Conservation (phyloP, 2,797 vertebrate species). For the Parauchenoglanis punctatus region DNA sequence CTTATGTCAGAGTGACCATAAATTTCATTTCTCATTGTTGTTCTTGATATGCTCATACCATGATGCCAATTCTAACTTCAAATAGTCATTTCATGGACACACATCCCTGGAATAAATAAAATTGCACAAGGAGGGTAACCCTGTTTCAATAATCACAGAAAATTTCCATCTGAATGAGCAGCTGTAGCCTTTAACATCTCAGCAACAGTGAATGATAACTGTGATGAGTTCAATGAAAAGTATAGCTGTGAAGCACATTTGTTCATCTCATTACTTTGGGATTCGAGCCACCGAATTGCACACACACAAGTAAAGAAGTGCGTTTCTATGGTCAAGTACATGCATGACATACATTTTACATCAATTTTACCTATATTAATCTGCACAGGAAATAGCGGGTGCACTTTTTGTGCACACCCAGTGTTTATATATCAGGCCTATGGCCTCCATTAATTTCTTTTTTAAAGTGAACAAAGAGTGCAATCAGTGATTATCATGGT, state of each 20-base stretch:
- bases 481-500: conserved; percentile 36
- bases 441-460: conserved; percentile 12
- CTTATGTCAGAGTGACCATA: neutral
- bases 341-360: neutral
- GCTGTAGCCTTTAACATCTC: neutral
- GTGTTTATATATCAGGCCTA: neutral
- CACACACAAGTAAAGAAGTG: neutral
- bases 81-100: neutral
- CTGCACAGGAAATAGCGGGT: neutral
- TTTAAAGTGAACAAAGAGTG: conserved; percentile 16
- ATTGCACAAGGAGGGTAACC: neutral
- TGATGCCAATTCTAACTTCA: neutral
- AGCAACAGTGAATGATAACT: neutral
- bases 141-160: conserved; percentile 4
- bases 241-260: neutral
- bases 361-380: neutral
- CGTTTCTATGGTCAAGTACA: neutral
- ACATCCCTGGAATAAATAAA: neutral
- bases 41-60: neutral
- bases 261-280: neutral
- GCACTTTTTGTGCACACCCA: neutral
- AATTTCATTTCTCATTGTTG: neutral
- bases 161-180: conserved; percentile 20
- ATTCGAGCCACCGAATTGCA: neutral
- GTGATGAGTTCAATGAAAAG: neutral